phyloP scores from a whole-genome alignment of 2,113 vertebrate genomes.

The Sebastes fasciatus region DNA sequence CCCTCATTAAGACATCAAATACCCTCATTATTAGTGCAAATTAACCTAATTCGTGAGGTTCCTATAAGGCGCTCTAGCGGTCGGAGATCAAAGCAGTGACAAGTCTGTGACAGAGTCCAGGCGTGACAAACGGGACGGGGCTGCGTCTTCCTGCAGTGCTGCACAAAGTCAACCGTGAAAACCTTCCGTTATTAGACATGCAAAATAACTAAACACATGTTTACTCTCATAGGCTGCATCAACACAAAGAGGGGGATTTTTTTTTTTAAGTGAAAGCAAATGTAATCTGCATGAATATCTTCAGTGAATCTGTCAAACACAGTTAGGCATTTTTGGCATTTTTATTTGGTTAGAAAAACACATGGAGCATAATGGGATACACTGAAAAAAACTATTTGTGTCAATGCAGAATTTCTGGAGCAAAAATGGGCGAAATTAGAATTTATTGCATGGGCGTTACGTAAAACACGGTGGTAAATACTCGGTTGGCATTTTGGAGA shows the following conservation, averaged over 20 bases:
- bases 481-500: slow-evolving; percentile 61
- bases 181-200: slow-evolving; percentile 59
- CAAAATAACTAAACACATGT: slow-evolving; percentile 71
- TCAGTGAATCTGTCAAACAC: slow-evolving; percentile 50
- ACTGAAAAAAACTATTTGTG: not conserved
- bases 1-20: slow-evolving; percentile 74
- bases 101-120: slow-evolving; percentile 65
- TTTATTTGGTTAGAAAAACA: not conserved
- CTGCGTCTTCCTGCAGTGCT: slow-evolving; percentile 52
- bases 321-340: not conserved
- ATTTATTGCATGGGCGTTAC: slow-evolving; percentile 19
- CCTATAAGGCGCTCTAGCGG: slow-evolving; percentile 31
- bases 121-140: slow-evolving; percentile 48
- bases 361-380: not conserved
- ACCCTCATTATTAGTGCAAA: slow-evolving; percentile 73
- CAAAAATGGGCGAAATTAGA: slow-evolving; percentile 5
- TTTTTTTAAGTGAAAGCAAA: slow-evolving; percentile 13
- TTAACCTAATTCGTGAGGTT: slow-evolving; percentile 75
- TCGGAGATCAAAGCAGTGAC: slow-evolving; percentile 55
- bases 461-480: slow-evolving; percentile 31
- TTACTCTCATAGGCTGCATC: slow-evolving; percentile 64
- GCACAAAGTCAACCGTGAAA: slow-evolving; percentile 70
- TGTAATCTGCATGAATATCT: slow-evolving; percentile 37
- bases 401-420: not conserved
- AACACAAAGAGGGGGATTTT: slow-evolving; percentile 16